Evolutionary conservation across 2,888 invertebrate species (phyloP), one percentile per base, ranked within the genome.

Genomic region (Biston stratarius): DNA sequence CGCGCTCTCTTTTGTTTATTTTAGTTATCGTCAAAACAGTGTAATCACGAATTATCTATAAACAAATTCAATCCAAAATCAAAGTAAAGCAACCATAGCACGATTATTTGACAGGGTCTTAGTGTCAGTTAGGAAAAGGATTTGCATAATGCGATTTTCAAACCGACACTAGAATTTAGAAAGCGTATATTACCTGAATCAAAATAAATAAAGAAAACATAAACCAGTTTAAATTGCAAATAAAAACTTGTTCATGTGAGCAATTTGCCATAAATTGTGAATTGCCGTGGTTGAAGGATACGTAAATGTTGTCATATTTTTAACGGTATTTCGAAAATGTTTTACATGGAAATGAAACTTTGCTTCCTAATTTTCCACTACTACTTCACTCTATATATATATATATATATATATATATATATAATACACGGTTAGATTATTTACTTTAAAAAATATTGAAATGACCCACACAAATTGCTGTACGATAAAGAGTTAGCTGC

Each of bases 251-350:
- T 65, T 67, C 72, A 71, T 64, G 64, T 67, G 59, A 47, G 70
- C 62, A n/a, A 45, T 14, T 62, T 73, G 74, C 75, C 75, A 71
- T 57, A 42, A 67, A 73, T 74, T 71, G 24, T 70, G 61, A 63
- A 67, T 56, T 65, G 61, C 61, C 56, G 72, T 71, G 59, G 67
- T 70, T 66, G 70, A 70, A 53, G 52, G 61, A 9, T 12, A 55
- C 69, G 59, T 49, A 67, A 74, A 52, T 57, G 66, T 61, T 61
- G 40, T 40, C 52, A 48, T 55, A 7, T 64, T 58, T 64, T 52
- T 6, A 10, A 53, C 36, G 52, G 38, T 7, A 51, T 51, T 5
- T 40, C 14, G 10, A 52, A n/a, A n/a, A n/a, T n/a, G n/a, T n/a
- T n/a, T n/a, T n/a, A n/a, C 36, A 5, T 6, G 3, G 9, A 38